A percentile compares a stretch with the other conserved stretches of the same genome.
These are phyloP conservation scores for Dinothrombium tinctorium DNA, from an alignment of 1,140 invertebrate species.

Conservation along the genomic window DNA sequence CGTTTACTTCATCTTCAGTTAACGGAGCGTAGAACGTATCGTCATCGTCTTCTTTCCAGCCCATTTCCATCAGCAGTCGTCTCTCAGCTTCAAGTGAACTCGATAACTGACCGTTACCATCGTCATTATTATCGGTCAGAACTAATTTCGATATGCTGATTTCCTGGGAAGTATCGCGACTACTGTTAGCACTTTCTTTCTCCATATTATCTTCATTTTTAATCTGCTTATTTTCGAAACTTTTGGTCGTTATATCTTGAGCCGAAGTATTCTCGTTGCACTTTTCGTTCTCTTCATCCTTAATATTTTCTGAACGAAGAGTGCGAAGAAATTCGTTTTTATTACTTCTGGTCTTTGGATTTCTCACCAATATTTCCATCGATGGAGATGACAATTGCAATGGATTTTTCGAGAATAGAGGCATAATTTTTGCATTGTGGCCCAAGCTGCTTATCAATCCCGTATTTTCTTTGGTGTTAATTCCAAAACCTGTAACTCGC, in stretches of 20 bases:
- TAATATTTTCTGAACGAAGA: no score
- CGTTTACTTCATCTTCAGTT: conserved; percentile 22
- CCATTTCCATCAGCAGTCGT: conserved; percentile 22
- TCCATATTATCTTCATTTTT: neutral
- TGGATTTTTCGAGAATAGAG: no score
- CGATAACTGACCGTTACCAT: conserved; percentile 16
- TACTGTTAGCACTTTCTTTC: neutral
- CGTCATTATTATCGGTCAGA: conserved; percentile 8
- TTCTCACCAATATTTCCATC: no score
- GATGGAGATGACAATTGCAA: no score
- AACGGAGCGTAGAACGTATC: conserved; percentile 22
- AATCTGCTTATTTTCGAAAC: neutral
- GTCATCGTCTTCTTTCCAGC: conserved; percentile 21
- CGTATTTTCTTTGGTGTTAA: neutral
- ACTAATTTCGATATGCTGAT: conserved; percentile 11
- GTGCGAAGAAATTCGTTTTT: no score
- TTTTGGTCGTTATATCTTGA: neutral
- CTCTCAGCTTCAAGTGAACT: conserved; percentile 23
- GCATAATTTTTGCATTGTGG: no score
- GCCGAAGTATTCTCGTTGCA: no score
- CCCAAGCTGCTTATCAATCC: neutral
- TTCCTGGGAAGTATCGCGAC: neutral
- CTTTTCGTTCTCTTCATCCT: no score
- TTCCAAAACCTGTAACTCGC: neutral
- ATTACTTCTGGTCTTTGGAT: no score